Percentiles rank a stretch among this genome's conserved stretches.
Evolutionary conservation across 2,888 invertebrate species (phyloP).

Genomic region (Conchocele bisecta): DNA sequence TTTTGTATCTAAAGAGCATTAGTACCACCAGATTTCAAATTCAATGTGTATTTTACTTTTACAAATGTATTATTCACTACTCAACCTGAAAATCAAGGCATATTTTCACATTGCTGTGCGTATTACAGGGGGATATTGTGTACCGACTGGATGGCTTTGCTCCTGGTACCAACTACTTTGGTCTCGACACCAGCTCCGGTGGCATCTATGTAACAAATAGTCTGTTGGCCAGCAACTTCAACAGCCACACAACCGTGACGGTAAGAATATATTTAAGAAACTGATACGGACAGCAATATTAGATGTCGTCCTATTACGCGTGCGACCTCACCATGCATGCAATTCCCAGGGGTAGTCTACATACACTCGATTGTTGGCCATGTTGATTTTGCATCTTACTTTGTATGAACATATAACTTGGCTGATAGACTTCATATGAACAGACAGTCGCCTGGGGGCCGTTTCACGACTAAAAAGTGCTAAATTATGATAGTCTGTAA

Average conservation of each 20-base stretch:
- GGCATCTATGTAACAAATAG: conserved; percentile 60
- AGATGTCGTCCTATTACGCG: no score
- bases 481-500: no score
- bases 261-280: conserved; percentile 52
- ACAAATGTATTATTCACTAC: neutral
- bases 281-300: no score
- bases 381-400: no score
- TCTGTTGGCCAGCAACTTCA: conserved; percentile 34
- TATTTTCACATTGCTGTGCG: neutral
- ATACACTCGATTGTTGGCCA: no score
- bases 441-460: no score
- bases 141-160: conserved; percentile 63
- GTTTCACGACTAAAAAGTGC: no score
- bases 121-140: conserved; percentile 56
- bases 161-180: conserved; percentile 69
- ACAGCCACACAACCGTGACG: conserved; percentile 48
- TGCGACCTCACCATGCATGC: no score
- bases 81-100: neutral
- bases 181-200: conserved; percentile 64
- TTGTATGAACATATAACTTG: no score
- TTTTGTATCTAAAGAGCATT: no score
- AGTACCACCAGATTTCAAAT: neutral
- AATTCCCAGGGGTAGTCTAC: no score
- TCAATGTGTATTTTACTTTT: neutral
- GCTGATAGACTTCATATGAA: no score